Base-by-base conservation (phyloP, 2,113 vertebrate genomes). In the Sigmodon hispidus region DNA sequence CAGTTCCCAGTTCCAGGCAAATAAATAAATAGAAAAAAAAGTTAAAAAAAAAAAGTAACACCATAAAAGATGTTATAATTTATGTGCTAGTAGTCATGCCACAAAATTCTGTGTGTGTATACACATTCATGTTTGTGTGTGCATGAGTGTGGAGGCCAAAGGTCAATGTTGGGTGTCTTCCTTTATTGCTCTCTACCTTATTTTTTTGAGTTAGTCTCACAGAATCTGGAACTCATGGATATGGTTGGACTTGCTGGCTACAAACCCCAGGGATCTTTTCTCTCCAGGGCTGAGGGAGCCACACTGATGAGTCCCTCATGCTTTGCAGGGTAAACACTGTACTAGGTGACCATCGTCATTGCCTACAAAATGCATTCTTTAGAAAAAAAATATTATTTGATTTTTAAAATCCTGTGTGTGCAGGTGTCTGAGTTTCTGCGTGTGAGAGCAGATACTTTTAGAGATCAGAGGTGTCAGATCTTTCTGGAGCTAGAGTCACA, bases 331-430 rank as follows among this genome's bases (percentile, higher is more conserved):
- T 3, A 67, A 86, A 67, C 61, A 67, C 84, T 34, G 45, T 48
- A 34, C 43, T 69, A 31, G 26, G 7, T 0, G 2, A 34, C 81
- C 40, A 12, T 65, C 81, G 45, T 40, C 40, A 34, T 10, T 45
- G 40, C 40, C 26, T 45, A 4, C 17, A 36, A 63, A 52, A 34
- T 24, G 19, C 45, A 34, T 86, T 67, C 43, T 50, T 67, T 40
- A 0, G 29, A 45, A 13, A 12, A 15, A 59, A 40, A 24, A 26
- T 24, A 36, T 79, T n/a, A 21, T 79, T 40, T 40, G 7, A 81
- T 29, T 59, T 59, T 40, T 40, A 59, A 59, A 59, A 40, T 7
- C 11, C 1, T 70, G 4, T 2, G 4, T 4, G 19, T 8, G 0
- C 1, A 34, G 12, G 6, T 6, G 70, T 40, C 52, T n/a, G 22